Percentiles rank a stretch among this genome's conserved stretches.
These are phyloP conservation scores for Osmerus mordax DNA, from an alignment of 2,113 vertebrate species.

Conservation along the genomic window DNA sequence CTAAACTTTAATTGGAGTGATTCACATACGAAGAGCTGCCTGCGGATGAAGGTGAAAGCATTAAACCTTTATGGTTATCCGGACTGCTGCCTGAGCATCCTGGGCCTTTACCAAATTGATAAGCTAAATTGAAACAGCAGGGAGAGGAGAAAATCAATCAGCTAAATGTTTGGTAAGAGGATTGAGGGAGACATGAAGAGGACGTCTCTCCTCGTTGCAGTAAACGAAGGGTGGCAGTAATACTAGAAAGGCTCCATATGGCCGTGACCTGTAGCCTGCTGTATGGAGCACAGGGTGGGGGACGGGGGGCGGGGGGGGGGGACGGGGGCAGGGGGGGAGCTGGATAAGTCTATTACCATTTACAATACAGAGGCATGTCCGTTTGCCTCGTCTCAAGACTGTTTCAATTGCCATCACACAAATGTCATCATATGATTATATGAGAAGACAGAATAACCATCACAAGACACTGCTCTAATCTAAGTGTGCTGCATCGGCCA, in stretches of 20 bases:
- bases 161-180: conserved; percentile 67
- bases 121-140: conserved; percentile 45
- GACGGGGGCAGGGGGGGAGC: conserved; percentile 13
- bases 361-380: conserved; percentile 31
- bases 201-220: conserved; percentile 44
- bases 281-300: conserved; percentile 10
- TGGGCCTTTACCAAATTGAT: conserved; percentile 59
- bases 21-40: conserved; percentile 2
- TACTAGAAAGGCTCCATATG: conserved; percentile 59
- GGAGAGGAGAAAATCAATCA: conserved; percentile 57
- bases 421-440: too few species aligned
- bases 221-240: conserved; percentile 67
- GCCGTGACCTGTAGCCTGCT: conserved; percentile 45
- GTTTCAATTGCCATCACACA: too few species aligned
- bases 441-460: too few species aligned
- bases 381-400: conserved; percentile 31
- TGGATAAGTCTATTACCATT: conserved; percentile 51
- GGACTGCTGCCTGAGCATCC: conserved; percentile 33
- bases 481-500: too few species aligned
- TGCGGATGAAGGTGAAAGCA: conserved; percentile 14
- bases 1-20: too few species aligned
- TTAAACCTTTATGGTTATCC: conserved; percentile 6
- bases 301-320: not conserved
- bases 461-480: too few species aligned
- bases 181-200: conserved; percentile 51